A percentile compares a stretch with the other conserved stretches of the same genome.
Conservation (phyloP, 64 coral and sea anemone genomes). For the Porites lutea region DNA sequence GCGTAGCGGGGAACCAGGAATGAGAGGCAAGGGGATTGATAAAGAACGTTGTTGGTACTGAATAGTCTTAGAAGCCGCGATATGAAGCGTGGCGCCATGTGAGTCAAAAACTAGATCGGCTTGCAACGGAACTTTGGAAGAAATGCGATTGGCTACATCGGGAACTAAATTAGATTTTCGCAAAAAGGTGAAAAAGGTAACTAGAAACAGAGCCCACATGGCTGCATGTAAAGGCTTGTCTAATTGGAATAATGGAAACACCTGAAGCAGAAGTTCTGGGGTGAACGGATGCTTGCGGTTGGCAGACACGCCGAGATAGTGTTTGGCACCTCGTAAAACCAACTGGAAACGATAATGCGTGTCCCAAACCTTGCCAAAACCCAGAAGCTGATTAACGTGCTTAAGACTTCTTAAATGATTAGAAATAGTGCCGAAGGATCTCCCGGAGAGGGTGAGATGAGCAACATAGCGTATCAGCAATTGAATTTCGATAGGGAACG, state of each 20-base stretch:
- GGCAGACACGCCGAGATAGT: neutral
- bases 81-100: neutral
- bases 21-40: slow-evolving; percentile 2
- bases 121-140: neutral
- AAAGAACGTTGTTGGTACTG: slow-evolving; percentile 5
- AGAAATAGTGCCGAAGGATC: too few species aligned
- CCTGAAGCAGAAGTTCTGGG: neutral
- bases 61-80: slow-evolving; percentile 29
- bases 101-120: neutral
- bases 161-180: slow-evolving; percentile 6
- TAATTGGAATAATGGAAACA: neutral
- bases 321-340: neutral
- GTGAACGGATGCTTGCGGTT: neutral
- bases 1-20: neutral
- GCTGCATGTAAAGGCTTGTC: neutral
- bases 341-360: too few species aligned
- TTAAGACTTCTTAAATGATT: too few species aligned
- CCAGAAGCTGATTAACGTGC: too few species aligned
- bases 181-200: slow-evolving; percentile 9
- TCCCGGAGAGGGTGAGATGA: too few species aligned
- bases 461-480: too few species aligned
- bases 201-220: neutral
- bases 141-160: neutral
- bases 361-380: too few species aligned
- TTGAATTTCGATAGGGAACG: neutral